Base-by-base conservation (phyloP, 2,113 vertebrate genomes). In the Desmodus rotundus region DNA sequence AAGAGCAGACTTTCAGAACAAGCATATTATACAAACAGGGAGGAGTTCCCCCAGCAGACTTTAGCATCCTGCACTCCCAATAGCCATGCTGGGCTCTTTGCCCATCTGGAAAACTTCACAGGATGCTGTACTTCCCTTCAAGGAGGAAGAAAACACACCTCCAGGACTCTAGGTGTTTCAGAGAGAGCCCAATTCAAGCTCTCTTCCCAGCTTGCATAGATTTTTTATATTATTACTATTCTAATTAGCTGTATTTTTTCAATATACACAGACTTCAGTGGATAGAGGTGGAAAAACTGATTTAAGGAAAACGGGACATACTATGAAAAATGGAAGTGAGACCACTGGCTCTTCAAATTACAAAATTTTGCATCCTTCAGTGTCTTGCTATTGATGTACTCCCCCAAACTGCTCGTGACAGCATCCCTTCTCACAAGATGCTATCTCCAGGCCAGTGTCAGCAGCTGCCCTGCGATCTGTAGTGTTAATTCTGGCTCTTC, bases 321-420 rank as follows among this genome's bases (percentile, higher is more conserved):
- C 28, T 63, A 20, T 36, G 47, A 82, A 92, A 73, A 81, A 52
- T 67, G 19, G 20, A 26, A 73, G 12, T n/a, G 17, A 77, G 43
- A 36, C 54, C 31, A 26, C n/a, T 38, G 36, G n/a, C 26, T 45
- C 54, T 67, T 38, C 24, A 76, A 31, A 45, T 88, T 11, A 81
- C 28, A 73, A 19, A 56, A 26, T 13, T 58, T 56, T 63, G 36
- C 58, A 28, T 83, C 31, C 68, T 58, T 83, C 33, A 63, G 22
- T 33, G 47, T 16, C 17, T 38, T 7, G 3, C 68, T 88, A 14
- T 38, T 45, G 38, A 36, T 50, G 36, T 36, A 70, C 28, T 58
- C 13, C n/a, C 72, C n/a, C 20, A 10, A 2, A 3, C 8, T 24
- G 10, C 61, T 43, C 33, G 16, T 17, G 3, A 4, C 0, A 6